phyloP scores from a whole-genome alignment of 2,113 vertebrate genomes.

The Dolichotis patagonum region DNA sequence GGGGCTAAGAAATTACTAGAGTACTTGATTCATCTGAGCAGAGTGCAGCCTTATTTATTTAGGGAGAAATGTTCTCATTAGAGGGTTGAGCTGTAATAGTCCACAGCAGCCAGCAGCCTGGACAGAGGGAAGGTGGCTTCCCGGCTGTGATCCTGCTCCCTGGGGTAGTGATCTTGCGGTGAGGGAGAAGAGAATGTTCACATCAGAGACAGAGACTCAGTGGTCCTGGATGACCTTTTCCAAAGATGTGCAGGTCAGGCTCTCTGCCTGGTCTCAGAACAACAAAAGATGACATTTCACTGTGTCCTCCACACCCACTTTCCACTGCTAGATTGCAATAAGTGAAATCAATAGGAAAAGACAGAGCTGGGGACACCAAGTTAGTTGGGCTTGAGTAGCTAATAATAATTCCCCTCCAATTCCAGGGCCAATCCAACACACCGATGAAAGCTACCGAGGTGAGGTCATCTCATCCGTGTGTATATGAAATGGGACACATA shows the following conservation, averaged over 20 bases:
- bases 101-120: not conserved
- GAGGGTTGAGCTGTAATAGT: not conserved
- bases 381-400: not conserved
- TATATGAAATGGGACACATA: not conserved
- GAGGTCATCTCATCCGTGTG: not conserved
- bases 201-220: not conserved
- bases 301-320: not conserved
- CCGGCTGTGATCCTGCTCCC: too few relatives aligned
- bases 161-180: fast-evolving
- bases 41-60: not conserved
- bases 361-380: conserved; percentile 20
- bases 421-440: not conserved
- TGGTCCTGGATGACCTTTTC: not conserved
- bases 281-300: not conserved
- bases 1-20: not conserved
- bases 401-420: not conserved
- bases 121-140: not conserved
- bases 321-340: not conserved
- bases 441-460: not conserved
- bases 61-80: not conserved
- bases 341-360: not conserved
- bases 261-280: not conserved
- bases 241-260: not conserved
- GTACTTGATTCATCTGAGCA: not conserved
- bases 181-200: not conserved